Conservation (phyloP, 1,140 invertebrate genomes). For the Macrostomum lignano region DNA sequence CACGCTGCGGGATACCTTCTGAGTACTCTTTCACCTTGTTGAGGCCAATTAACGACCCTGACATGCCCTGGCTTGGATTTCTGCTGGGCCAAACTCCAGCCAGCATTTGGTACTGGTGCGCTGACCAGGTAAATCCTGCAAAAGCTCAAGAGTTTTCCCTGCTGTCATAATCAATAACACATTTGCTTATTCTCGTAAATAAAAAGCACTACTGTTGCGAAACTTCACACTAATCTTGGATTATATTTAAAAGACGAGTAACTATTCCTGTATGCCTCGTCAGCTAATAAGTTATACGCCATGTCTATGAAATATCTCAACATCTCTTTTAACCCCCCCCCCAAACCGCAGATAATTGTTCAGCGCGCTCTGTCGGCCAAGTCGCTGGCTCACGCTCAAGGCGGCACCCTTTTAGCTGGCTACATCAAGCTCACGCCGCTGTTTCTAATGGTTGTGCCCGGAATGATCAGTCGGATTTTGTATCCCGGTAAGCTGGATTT, state of each 20-base stretch:
- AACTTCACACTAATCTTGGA: too few relatives aligned
- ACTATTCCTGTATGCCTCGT: too few relatives aligned
- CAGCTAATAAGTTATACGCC: too few relatives aligned
- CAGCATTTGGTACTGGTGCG: constrained; percentile 33
- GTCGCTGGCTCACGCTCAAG: constrained; percentile 31
- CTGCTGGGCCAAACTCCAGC: constrained; percentile 29
- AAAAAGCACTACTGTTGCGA: too few relatives aligned
- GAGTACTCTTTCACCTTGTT: too few relatives aligned
- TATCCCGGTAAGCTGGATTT: constrained; percentile 25
- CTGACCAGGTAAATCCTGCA: constrained; percentile 33
- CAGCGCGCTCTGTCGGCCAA: constrained; percentile 32
- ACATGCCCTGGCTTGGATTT: constrained; percentile 31
- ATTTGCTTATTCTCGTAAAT: too few relatives aligned
- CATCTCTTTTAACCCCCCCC: too few relatives aligned
- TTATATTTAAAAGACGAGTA: too few relatives aligned
- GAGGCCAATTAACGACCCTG: constrained; percentile 15
- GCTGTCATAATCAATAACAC: too few relatives aligned
- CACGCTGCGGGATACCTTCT: too few relatives aligned
- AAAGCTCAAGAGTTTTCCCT: too few relatives aligned
- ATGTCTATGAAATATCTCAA: too few relatives aligned
- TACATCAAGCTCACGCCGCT: constrained; percentile 31
- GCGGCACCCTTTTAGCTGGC: constrained; percentile 30
- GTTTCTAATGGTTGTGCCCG: constrained; percentile 32
- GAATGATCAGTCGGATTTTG: constrained; percentile 31
- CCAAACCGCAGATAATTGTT: constrained; percentile 34